Evolutionary conservation across 2,113 vertebrate species (phyloP), one percentile per base, ranked within the genome.

Genomic region (Callochromis pleurospilus): DNA sequence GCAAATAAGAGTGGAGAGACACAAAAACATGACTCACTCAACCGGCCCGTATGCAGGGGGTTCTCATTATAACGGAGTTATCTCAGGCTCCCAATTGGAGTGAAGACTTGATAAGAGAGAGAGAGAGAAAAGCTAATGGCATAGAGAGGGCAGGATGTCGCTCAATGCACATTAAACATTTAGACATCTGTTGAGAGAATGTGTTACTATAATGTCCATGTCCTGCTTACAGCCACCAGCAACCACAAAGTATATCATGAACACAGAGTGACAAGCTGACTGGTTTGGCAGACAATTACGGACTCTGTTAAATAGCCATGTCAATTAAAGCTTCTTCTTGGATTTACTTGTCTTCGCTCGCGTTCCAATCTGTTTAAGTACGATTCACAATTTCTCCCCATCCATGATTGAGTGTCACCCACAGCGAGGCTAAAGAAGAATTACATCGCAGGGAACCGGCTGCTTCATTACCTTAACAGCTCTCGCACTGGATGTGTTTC

Each of bases 101-200:
- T 89, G 90, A 94, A 94, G 86, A 84, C 91, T 88, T 93, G 91
- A 95, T 94, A 91, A 68, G 60, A 95, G 91, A 92, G 91, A 75
- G 73, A 88, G 62, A 75, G 62, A 60, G 80, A 90, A 82, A 80
- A 87, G 88, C 92, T 94, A 94, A 94, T 93, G 95, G 89, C 91
- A 93, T 82, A 82, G 89, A n/a, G 91, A 95, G 92, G 92, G 86
- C 79, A 70, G 89, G 75, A 91, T 91, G 94, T 92, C 90, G 86
- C 91, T 94, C 91, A 81, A 89, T 92, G 91, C 92, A 88, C 92
- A 96, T 95, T 95, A 95, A 95, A 94, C 94, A 95, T 95, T 94
- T 93, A 93, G 94, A 95, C 94, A 94, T 94, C 88, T 94, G 91
- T 73, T 79, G 77, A 82, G 89, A 87, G 89, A 88, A 91, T 53